These are phyloP conservation scores for Hydrophis major DNA, from an alignment of 2,797 vertebrate genomes.

Conservation along the genomic window DNA sequence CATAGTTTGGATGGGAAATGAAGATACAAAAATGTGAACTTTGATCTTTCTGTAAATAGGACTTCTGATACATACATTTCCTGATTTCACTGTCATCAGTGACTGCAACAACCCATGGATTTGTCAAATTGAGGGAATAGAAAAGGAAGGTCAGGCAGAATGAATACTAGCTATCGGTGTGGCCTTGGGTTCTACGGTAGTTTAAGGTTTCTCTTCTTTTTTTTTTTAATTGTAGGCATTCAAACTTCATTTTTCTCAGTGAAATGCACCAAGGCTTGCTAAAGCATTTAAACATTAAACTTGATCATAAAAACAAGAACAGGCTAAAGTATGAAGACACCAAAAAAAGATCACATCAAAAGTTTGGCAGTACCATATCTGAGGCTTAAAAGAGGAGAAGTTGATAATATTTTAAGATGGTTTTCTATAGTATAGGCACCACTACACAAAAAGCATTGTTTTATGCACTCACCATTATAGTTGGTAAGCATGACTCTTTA, in stretches of 20 bases:
- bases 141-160: neutral
- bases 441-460: neutral
- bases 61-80: neutral
- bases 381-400: neutral
- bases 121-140: neutral
- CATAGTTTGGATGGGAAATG: neutral
- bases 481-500: neutral
- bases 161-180: neutral
- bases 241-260: neutral
- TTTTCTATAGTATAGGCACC: neutral
- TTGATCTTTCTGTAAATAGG: neutral
- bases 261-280: neutral
- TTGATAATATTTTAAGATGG: neutral
- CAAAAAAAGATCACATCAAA: neutral
- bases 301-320: neutral
- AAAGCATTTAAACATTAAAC: neutral
- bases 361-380: accelerated
- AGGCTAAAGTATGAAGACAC: neutral
- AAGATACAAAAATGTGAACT: neutral
- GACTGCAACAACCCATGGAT: neutral
- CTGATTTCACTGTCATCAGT: neutral
- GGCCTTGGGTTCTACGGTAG: neutral
- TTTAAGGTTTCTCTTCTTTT: neutral
- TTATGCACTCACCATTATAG: neutral
- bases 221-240: neutral